Conservation (phyloP, 2,113 vertebrate genomes). For the Pseudorhombus dupliciocellatus region DNA sequence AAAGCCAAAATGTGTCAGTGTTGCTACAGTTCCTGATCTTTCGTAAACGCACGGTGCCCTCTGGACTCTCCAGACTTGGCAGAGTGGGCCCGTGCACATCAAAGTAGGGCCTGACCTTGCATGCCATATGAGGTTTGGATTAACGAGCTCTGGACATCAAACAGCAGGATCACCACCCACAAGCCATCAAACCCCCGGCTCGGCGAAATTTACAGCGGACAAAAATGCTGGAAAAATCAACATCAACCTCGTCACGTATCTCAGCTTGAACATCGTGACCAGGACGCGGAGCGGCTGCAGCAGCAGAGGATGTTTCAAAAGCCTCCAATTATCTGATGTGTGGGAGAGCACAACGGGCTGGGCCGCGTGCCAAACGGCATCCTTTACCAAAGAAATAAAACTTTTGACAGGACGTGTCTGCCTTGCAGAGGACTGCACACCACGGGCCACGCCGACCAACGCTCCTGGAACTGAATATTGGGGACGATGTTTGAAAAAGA, state of each 20-base stretch:
- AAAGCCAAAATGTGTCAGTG: conserved; percentile 55
- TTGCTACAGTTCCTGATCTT: conserved; percentile 61
- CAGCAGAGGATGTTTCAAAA: conserved; percentile 61
- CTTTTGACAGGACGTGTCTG: conserved; percentile 49
- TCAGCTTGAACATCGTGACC: conserved; percentile 57
- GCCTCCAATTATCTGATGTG: conserved; percentile 72
- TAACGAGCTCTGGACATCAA: conserved; percentile 78
- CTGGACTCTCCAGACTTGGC: conserved; percentile 54
- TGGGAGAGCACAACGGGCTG: conserved; percentile 61
- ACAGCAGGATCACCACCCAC: conserved; percentile 56
- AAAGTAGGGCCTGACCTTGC: conserved; percentile 74
- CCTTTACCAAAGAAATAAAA: conserved; percentile 59
- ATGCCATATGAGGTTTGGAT: conserved; percentile 76
- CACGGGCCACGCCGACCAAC: not conserved
- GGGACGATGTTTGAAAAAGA: not conserved
- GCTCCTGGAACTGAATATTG: not conserved
- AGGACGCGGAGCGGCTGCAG: conserved; percentile 50
- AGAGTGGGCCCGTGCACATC: conserved; percentile 51
- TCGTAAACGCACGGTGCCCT: conserved; percentile 45
- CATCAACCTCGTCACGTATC: conserved; percentile 45
- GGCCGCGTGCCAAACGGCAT: conserved; percentile 53
- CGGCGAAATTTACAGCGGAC: conserved; percentile 53
- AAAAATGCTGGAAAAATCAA: conserved; percentile 58
- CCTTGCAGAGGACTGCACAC: conserved; percentile 33
- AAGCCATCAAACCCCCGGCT: conserved; percentile 54